Percentiles rank a stretch among this genome's conserved stretches.
Conservation (phyloP, 2,888 invertebrate genomes). For the Scaptodrosophila latifasciaeformis region DNA sequence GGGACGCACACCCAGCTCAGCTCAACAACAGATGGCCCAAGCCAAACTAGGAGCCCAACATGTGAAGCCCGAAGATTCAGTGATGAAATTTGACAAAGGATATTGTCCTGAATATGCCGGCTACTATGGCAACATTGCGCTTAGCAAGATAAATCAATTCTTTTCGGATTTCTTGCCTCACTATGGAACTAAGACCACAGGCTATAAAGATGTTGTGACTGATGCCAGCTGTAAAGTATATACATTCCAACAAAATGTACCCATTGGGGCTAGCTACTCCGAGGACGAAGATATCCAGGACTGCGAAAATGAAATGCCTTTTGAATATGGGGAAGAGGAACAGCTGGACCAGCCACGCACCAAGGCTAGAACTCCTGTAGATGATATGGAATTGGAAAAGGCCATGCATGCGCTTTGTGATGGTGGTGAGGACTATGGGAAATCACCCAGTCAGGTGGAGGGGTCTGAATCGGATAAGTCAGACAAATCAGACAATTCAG, state of each 20-base stretch:
- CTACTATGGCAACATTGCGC: slow-evolving; percentile 35
- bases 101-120: slow-evolving; percentile 43
- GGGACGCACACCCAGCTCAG: slow-evolving; percentile 19
- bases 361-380: no score
- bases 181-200: slow-evolving; percentile 31
- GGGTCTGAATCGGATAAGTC: neutral
- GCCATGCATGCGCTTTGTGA: slow-evolving; percentile 42
- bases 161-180: slow-evolving; percentile 45
- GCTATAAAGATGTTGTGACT: slow-evolving; percentile 41
- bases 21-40: slow-evolving; percentile 6
- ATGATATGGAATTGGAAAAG: slow-evolving; percentile 32
- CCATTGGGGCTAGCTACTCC: slow-evolving; percentile 37
- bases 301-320: no score
- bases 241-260: slow-evolving; percentile 47
- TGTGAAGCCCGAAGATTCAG: slow-evolving; percentile 36
- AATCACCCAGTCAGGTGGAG: neutral
- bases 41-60: slow-evolving; percentile 14
- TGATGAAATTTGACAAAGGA: slow-evolving; percentile 7
- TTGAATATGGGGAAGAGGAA: no score
- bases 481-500: no score
- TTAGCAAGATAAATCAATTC: slow-evolving; percentile 24
- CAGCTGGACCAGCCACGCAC: neutral
- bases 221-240: slow-evolving; percentile 35
- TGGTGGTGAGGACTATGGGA: neutral
- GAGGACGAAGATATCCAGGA: slow-evolving; percentile 43